Evolutionary conservation across 2,113 vertebrate species (phyloP).

Genomic region (Platanista minor): DNA sequence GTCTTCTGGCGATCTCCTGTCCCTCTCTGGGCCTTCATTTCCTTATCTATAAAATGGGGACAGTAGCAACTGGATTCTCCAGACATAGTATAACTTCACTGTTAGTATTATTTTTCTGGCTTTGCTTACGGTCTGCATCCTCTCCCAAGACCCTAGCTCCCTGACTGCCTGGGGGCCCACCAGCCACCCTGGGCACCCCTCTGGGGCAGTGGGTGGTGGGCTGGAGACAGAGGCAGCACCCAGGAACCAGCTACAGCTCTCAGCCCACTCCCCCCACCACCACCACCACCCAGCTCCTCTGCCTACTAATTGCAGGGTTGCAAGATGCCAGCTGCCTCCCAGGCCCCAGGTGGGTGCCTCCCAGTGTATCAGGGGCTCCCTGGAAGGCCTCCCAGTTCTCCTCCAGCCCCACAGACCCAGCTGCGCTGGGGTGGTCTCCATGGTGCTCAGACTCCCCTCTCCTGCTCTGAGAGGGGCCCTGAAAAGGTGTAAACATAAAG

Average conservation of each 20-base stretch:
- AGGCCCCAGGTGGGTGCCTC: slow-evolving; percentile 40
- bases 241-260: slow-evolving; percentile 24
- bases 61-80: background rate
- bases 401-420: background rate
- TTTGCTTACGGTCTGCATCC: background rate
- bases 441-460: background rate
- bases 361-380: background rate
- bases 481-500: background rate
- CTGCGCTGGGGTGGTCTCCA: background rate
- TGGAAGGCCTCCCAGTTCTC: background rate
- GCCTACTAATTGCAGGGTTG: slow-evolving; percentile 71
- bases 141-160: background rate
- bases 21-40: background rate
- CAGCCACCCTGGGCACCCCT: background rate
- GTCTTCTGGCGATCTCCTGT: background rate
- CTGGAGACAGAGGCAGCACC: background rate
- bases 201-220: background rate
- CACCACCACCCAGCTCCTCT: background rate
- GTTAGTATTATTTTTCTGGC: background rate
- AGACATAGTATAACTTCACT: background rate
- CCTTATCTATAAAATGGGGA: background rate
- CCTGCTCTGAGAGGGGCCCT: background rate
- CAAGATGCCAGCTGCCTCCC: slow-evolving; percentile 63
- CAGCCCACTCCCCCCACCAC: accelerated
- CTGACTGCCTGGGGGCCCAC: background rate